phyloP scores from a whole-genome alignment of 2,113 vertebrate species.

The Upupa epops region DNA sequence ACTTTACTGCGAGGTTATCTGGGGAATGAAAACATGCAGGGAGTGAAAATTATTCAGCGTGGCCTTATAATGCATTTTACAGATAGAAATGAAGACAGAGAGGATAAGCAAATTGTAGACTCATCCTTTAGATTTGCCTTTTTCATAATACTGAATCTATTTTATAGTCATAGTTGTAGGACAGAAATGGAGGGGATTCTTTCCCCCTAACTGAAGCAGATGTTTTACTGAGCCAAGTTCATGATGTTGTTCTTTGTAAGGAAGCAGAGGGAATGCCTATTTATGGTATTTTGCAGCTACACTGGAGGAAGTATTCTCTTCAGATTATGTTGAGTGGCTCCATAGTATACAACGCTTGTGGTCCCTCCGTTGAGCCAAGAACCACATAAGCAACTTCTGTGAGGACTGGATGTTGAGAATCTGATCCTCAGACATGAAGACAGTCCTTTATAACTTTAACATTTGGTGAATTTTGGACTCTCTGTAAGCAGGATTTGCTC shows the following conservation, averaged over 20 bases:
- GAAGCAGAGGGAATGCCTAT: constrained; percentile 50
- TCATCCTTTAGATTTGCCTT: neutral
- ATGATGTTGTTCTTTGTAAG: constrained; percentile 32
- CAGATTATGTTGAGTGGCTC: constrained; percentile 46
- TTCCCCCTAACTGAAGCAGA: constrained; percentile 5
- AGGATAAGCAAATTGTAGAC: neutral
- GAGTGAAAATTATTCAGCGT: neutral
- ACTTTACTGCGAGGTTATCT: neutral
- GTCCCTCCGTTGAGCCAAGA: constrained; percentile 37
- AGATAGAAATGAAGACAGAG: neutral
- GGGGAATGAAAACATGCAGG: too few relatives aligned
- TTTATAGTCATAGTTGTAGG: neutral
- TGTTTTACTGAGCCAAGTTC: constrained; percentile 8
- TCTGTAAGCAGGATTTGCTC: neutral
- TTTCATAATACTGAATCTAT: neutral
- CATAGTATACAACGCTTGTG: constrained; percentile 41
- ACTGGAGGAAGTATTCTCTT: constrained; percentile 45
- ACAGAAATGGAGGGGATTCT: constrained; percentile 10
- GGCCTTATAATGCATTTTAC: neutral
- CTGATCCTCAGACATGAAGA: neutral
- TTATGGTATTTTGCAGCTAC: constrained; percentile 63
- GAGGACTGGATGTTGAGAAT: neutral
- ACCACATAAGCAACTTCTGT: neutral
- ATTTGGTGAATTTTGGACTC: neutral
- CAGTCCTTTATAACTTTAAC: neutral